Evolutionary conservation across 2,797 vertebrate species (phyloP).

Genomic region (Platyrinchus mystaceus): DNA sequence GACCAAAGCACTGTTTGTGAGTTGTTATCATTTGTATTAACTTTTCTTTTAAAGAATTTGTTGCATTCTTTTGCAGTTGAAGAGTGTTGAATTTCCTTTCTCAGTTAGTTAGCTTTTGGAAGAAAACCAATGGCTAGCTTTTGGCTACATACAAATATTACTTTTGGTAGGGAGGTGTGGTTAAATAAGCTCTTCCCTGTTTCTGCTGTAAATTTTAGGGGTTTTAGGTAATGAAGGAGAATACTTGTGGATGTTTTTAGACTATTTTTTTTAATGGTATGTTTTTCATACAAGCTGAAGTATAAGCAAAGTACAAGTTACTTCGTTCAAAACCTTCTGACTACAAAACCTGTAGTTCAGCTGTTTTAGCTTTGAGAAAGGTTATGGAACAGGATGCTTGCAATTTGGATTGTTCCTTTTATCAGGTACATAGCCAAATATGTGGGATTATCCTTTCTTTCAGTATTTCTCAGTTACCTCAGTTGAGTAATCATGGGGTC

Average conservation of each 20-base stretch:
- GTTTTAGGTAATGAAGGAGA: background rate
- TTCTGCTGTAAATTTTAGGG: background rate
- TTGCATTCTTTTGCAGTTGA: background rate
- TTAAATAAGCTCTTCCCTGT: background rate
- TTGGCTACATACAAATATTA: background rate
- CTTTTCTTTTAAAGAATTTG: background rate
- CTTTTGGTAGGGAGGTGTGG: background rate
- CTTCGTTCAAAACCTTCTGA: background rate
- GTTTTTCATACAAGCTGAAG: background rate
- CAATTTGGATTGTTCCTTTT: background rate
- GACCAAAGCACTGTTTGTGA: background rate
- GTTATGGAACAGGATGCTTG: background rate
- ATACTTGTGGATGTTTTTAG: background rate
- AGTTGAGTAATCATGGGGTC: background rate
- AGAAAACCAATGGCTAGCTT: background rate
- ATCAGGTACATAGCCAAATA: background rate
- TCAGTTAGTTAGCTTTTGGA: background rate
- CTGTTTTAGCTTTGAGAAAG: background rate
- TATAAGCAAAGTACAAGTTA: background rate
- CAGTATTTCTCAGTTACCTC: background rate
- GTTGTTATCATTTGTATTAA: background rate
- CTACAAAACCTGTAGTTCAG: background rate
- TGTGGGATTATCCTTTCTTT: background rate
- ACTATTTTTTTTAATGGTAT: background rate
- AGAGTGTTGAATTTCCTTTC: background rate